Evolutionary conservation across 2,797 vertebrate genomes (phyloP).

Genomic region (Acipenser ruthenus): DNA sequence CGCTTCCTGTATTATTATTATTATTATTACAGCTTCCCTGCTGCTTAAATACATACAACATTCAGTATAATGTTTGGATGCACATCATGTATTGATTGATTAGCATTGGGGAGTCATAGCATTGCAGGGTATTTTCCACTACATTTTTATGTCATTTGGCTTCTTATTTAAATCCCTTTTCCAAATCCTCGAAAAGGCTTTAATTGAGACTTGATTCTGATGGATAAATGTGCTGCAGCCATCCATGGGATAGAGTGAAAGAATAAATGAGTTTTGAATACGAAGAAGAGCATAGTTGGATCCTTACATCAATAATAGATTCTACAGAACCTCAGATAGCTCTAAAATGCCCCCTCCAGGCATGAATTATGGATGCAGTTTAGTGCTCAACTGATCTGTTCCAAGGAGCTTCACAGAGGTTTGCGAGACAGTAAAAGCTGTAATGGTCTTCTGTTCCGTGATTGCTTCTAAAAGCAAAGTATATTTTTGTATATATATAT

Average conservation of each 20-base stretch:
- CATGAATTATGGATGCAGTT: conserved; percentile 89
- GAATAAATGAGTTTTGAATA: conserved; percentile 68
- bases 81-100: background rate
- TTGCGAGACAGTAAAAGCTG: conserved; percentile 63
- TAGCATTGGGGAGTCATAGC: background rate
- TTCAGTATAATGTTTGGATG: background rate
- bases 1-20: background rate
- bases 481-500: background rate
- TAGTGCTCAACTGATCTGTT: conserved; percentile 67
- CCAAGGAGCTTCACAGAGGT: conserved; percentile 54
- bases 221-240: conserved; percentile 42
- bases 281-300: conserved; percentile 62
- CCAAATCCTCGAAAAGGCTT: conserved; percentile 39
- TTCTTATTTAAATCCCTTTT: conserved; percentile 33
- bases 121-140: conserved; percentile 11
- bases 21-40: conserved; percentile 14
- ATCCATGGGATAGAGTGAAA: conserved; percentile 29
- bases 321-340: conserved; percentile 58
- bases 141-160: conserved; percentile 32
- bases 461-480: background rate
- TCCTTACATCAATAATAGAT: conserved; percentile 84
- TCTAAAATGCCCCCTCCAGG: conserved; percentile 71
- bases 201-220: conserved; percentile 47
- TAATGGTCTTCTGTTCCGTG: conserved; percentile 14
- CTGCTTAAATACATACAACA: conserved; percentile 9